These are phyloP conservation scores for Peromyscus maniculatus DNA, from an alignment of 2,113 vertebrate genomes.

Conservation along the genomic window DNA sequence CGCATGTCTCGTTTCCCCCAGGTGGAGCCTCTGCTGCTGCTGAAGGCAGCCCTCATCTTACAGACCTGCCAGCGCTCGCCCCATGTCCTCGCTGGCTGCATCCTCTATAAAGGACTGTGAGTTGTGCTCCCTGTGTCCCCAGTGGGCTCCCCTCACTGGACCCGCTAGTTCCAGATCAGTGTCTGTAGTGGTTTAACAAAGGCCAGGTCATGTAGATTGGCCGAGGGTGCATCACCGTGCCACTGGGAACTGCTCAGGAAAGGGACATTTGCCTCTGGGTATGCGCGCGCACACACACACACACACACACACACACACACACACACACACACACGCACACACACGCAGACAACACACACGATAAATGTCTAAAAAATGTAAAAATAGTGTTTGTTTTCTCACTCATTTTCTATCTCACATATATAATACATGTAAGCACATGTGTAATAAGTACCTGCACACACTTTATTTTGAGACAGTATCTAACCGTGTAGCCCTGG, in stretches of 20 bases:
- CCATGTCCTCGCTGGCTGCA: slow-evolving; percentile 93
- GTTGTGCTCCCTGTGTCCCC: not conserved
- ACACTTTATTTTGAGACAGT: not conserved
- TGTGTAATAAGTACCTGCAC: not conserved
- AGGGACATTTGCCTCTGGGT: not conserved
- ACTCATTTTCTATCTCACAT: not conserved
- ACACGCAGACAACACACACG: not conserved
- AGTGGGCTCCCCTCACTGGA: no score
- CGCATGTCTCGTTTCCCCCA: slow-evolving; percentile 64
- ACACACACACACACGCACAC: not conserved
- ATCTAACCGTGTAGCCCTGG: not conserved
- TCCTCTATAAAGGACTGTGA: slow-evolving; percentile 94
- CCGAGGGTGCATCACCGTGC: rapidly evolving
- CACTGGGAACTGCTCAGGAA: not conserved
- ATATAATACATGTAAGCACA: not conserved
- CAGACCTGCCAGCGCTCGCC: slow-evolving; percentile 95
- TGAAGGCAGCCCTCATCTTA: slow-evolving; percentile 96
- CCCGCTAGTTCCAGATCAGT: not conserved
- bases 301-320: not conserved
- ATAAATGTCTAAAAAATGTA: not conserved
- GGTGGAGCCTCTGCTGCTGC: slow-evolving; percentile 96
- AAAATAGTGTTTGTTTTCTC: not conserved
- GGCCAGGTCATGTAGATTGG: not conserved
- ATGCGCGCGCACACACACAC: not conserved
- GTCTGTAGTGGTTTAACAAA: not conserved